Base-by-base conservation (phyloP, 2,797 vertebrate species). In the Melanogrammus aeglefinus region DNA sequence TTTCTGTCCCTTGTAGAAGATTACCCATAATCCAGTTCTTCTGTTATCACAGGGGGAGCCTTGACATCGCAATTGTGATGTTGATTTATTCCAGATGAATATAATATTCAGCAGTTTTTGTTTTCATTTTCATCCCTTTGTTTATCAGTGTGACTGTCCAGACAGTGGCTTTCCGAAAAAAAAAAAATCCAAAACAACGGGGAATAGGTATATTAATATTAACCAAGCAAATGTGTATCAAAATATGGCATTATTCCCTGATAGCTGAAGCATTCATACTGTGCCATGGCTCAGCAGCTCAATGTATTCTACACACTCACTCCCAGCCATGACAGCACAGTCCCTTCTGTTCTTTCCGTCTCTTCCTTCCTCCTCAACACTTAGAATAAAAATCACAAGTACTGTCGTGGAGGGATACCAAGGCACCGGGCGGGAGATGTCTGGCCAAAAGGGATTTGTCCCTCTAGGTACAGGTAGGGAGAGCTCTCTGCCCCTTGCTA, bases 401-500 rank as follows among this genome's bases (percentile, higher is more conserved):
- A 83, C 88, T 86, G 86, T 89, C 92, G 90, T 92, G 93, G 90
- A 93, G 90, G 90, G 93, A 94, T 93, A 94, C 90, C 89, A 93
- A 93, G 91, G 92, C 92, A 94, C 91, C 92, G 90, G 93, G 92
- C 93, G 94, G 94, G 91, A 94, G 93, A 94, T 93, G 94, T 95
- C 94, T 95, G 92, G 94, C 95, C 96, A 96, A 93, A 96, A 96
- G 95, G 95, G 95, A 97, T 97, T 98, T 97, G 96, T 97, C 93
- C 95, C 94, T 96, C 95, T 93, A 94, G 96, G 94, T 95, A 88
- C 89, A 91, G 95, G 92, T 94, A 93, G 94, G 94, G 90, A 91
- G 93, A 85, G 85, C 87, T 88, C 86, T 92, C 63, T 27, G 14
- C 63, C 63, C 91, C 94, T 86, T 86, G 89, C 92, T 92, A 94